Evolutionary conservation across 2,797 vertebrate species (phyloP).

Genomic region (Characodon lateralis): DNA sequence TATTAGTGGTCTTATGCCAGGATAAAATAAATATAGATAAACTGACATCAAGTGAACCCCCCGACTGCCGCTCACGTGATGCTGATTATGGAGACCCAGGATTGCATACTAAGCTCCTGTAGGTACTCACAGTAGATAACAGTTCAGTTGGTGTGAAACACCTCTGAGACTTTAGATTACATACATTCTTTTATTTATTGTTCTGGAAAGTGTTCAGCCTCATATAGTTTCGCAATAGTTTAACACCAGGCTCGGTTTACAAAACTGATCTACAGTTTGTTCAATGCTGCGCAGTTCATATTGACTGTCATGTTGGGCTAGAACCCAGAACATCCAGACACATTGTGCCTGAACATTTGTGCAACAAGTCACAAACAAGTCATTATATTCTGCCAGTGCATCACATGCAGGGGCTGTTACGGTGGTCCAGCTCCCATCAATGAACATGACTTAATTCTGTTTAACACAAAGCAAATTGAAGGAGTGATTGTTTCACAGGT

Average conservation of each 20-base stretch:
- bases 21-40: too few species aligned
- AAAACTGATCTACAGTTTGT: conserved; percentile 13
- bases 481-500: conserved; percentile 71
- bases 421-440: conserved; percentile 39
- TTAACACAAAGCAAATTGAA: conserved; percentile 72
- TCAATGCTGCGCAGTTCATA: conserved; percentile 16
- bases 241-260: conserved; percentile 16
- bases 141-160: too few species aligned
- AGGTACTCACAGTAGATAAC: too few species aligned
- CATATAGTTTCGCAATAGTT: conserved; percentile 6
- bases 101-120: too few species aligned
- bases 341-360: conserved; percentile 39
- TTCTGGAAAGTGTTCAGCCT: conserved; percentile 21
- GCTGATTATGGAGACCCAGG: too few species aligned
- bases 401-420: conserved; percentile 29
- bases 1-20: too few species aligned
- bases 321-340: conserved; percentile 30
- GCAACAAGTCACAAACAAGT: conserved; percentile 44
- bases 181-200: neutral
- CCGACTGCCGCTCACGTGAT: too few species aligned
- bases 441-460: conserved; percentile 65
- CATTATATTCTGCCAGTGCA: conserved; percentile 27
- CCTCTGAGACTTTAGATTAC: neutral
- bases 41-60: too few species aligned
- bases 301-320: conserved; percentile 27